A percentile compares a stretch with the other conserved stretches of the same genome.
Evolutionary conservation across 53 echinoderm and acorn worm genomes (phyloP).

Genomic region (Stichopus horrens): DNA sequence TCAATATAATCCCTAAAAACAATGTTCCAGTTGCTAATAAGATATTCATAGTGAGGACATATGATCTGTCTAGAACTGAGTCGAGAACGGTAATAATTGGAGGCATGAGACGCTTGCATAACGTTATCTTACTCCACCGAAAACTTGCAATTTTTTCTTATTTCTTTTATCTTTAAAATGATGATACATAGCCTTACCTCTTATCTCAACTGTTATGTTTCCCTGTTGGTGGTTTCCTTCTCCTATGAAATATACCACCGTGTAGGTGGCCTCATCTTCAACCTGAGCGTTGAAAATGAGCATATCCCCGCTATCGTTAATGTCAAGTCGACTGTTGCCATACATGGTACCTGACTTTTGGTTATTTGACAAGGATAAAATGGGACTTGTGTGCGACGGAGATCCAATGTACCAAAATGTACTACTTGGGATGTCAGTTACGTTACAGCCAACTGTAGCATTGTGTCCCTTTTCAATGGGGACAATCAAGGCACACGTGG

Average conservation of each 20-base stretch:
- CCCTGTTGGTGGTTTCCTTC: background rate
- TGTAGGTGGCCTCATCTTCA: no score
- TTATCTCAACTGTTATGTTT: background rate
- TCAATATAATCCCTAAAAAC: accelerated
- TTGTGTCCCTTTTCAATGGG: background rate
- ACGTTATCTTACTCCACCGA: background rate
- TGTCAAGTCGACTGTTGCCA: background rate
- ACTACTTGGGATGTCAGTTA: background rate
- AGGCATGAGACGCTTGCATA: background rate
- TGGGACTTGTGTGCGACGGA: background rate
- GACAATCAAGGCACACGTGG: background rate
- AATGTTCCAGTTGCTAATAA: background rate
- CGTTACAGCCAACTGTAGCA: background rate
- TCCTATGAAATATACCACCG: background rate
- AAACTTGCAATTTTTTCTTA: background rate
- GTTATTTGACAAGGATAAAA: background rate
- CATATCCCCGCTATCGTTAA: background rate
- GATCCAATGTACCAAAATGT: background rate
- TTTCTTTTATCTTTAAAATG: background rate
- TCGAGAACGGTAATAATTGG: background rate
- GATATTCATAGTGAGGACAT: background rate
- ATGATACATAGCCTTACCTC: background rate
- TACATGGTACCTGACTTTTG: background rate
- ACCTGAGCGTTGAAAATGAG: background rate
- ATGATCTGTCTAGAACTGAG: background rate